Conservation (phyloP, 2,888 invertebrate genomes). For the Chalcosyrphus nemorum region DNA sequence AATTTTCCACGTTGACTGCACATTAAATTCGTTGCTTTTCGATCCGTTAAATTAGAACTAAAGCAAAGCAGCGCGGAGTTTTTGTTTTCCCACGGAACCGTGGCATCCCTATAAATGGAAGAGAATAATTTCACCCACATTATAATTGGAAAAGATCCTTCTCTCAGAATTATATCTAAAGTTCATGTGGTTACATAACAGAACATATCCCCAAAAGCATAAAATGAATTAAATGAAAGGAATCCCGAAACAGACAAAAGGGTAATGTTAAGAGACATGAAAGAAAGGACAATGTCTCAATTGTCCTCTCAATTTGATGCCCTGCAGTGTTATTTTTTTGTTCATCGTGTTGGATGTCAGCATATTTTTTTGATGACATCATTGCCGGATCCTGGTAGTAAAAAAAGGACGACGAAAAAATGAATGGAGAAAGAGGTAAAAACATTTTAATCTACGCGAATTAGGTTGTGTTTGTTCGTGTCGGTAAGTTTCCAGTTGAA, state of each 20-base stretch:
- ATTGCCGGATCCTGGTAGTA: not conserved
- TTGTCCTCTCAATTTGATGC: not conserved
- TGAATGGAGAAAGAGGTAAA: not conserved
- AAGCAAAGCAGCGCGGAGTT: not conserved
- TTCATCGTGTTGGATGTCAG: not conserved
- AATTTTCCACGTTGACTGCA: constrained; percentile 49
- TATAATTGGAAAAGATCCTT: constrained; percentile 12
- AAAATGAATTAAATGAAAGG: not conserved
- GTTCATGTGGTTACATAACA: not conserved
- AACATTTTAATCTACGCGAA: not conserved
- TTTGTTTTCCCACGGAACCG: not conserved
- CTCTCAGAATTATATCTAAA: not conserved
- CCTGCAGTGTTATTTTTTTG: not conserved
- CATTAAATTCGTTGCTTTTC: constrained; percentile 30
- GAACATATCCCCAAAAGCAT: not conserved
- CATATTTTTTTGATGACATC: not conserved
- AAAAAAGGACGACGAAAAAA: not conserved
- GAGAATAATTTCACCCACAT: not conserved
- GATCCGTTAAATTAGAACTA: constrained; percentile 47
- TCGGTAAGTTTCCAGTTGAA: not conserved
- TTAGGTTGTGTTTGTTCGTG: not conserved
- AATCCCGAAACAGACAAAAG: not conserved
- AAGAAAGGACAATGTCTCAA: not conserved
- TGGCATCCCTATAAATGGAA: not conserved
- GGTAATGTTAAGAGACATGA: not conserved